A percentile compares a stretch with the other conserved stretches of the same genome.
phyloP scores from a whole-genome alignment of 30 jellyfish, hydroid and myxozoan genomes.

The Sanderia malayensis region DNA sequence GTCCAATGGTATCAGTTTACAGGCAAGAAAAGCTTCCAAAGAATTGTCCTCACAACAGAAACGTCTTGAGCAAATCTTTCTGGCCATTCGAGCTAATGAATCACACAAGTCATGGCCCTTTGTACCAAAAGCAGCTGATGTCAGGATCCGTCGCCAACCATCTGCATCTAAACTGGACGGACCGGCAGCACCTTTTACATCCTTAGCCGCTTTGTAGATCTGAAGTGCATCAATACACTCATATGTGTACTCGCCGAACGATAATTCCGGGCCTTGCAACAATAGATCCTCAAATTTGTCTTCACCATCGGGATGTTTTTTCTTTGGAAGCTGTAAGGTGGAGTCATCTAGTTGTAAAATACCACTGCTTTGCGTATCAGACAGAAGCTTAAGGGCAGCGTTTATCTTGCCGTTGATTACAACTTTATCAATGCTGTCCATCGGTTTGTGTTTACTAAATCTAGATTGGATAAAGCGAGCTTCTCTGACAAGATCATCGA shows the following conservation, averaged over 20 bases:
- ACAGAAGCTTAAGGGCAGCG: slow-evolving; percentile 6
- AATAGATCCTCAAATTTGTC: background rate
- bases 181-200: too few relatives aligned
- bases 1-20: too few relatives aligned
- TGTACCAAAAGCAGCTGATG: too few relatives aligned
- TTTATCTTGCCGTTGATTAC: slow-evolving; percentile 1
- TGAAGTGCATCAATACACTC: background rate
- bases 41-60: too few relatives aligned
- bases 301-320: background rate
- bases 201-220: too few relatives aligned
- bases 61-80: too few relatives aligned
- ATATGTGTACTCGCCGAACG: slow-evolving; percentile 1
- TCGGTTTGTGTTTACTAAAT: background rate
- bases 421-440: background rate
- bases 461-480: slow-evolving; percentile 2
- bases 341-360: background rate
- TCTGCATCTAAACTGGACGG: too few relatives aligned
- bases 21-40: too few relatives aligned
- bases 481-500: background rate
- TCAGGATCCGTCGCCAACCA: too few relatives aligned
- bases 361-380: slow-evolving; percentile 1
- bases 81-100: too few relatives aligned
- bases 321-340: background rate
- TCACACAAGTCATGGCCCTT: too few relatives aligned
- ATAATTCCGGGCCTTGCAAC: slow-evolving; percentile 1